Percentiles rank a stretch among this genome's conserved stretches.
phyloP scores from a whole-genome alignment of 2,888 invertebrate species.

The Sphecodes monilicornis region DNA sequence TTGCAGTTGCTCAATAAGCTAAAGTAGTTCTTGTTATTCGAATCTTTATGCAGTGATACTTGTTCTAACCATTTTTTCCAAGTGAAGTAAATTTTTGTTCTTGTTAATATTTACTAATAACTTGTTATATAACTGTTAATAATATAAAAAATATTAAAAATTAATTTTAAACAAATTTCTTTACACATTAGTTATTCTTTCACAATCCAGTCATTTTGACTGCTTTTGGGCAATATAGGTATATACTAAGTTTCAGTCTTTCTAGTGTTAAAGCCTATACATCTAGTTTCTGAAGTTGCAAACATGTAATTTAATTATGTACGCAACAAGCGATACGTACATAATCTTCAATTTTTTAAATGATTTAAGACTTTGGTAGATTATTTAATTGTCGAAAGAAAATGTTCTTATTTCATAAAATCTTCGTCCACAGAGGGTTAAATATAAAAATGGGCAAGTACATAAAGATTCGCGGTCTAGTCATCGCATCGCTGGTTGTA shows the following conservation, averaged over 20 bases:
- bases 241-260: constrained; percentile 26
- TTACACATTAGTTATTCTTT: constrained; percentile 29
- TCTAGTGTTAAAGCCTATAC: constrained; percentile 14
- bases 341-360: too few species aligned
- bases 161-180: constrained; percentile 43
- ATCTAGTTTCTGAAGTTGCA: too few species aligned
- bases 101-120: constrained; percentile 59
- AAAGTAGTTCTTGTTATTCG: too few species aligned
- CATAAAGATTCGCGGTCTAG: too few species aligned
- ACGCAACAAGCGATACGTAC: too few species aligned
- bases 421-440: too few species aligned
- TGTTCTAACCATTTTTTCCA: too few species aligned
- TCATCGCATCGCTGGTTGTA: too few species aligned
- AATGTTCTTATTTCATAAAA: not conserved
- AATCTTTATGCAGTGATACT: too few species aligned
- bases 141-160: constrained; percentile 54
- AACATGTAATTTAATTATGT: too few species aligned
- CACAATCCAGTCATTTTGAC: constrained; percentile 31
- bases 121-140: constrained; percentile 47
- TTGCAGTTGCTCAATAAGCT: constrained; percentile 41
- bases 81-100: constrained; percentile 44
- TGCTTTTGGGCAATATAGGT: constrained; percentile 29
- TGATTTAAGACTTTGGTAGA: too few species aligned
- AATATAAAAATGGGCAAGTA: too few species aligned
- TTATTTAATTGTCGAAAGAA: not conserved